Base-by-base conservation (phyloP, 2,888 invertebrate species). In the Bursaphelenchus okinawaensis region DNA sequence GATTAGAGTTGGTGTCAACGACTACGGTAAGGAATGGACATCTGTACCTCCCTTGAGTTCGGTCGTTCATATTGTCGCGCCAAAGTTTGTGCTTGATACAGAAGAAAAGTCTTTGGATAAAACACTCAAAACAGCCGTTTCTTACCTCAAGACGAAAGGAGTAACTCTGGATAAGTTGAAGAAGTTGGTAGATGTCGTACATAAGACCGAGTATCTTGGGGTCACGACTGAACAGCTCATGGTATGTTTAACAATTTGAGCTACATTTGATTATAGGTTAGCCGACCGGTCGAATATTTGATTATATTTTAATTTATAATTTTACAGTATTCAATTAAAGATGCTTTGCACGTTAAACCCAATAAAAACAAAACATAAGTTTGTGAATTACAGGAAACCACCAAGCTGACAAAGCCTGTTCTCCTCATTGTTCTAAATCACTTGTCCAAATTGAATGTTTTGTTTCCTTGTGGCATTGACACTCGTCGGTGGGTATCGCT, bases 401-500 rank as follows among this genome's bases (percentile, higher is more conserved):
- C 22, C 7, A 23, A 66, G n/a, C 7, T 40, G 24, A 23, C 26
- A 23, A 26, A 22, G 12, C 12, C 28, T 26, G 12, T 4, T 22
- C 1, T 58, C 23, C 16, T 19, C 20, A 9, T 26, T 24, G 1
- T 62, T 9, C 29, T 71, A 52, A 29, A 61, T n/a, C 22, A 20
- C 1, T 29, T 73, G 27, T 51, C 56, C 20, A 57, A 64, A 2
- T 24, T 26, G 12, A 23, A 54, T 16, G 52, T 65, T 55, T 59
- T 77, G 12, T 66, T 76, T 40, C 62, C 59, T 27, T 70, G 73
- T 31, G 81, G 81, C 19, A 71, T 80, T 7, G 81, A 78, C 55
- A 68, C 68, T 26, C 40, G 55, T 7, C 63, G 79, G 52, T 79
- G 71, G 69, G 74, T 78, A 16, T 50, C 63, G 4, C 63, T 60